Percentiles rank a stretch among this genome's conserved stretches.
Evolutionary conservation across 1,140 invertebrate species (phyloP).

Genomic region (Pogonus chalceus): DNA sequence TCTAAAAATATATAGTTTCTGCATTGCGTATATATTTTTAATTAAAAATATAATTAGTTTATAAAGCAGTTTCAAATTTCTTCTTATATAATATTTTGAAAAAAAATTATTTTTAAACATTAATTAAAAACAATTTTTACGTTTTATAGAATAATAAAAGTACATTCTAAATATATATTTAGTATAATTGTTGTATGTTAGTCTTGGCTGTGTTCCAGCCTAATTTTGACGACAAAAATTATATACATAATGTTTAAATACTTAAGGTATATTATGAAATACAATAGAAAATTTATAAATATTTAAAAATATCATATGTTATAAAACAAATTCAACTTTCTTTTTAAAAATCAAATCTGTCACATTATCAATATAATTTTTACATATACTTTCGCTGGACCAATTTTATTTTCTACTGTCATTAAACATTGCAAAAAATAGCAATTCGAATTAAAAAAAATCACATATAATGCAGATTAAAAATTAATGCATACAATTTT

Average conservation of each 20-base stretch:
- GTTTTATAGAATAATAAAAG: not conserved
- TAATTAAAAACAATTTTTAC: too few species aligned
- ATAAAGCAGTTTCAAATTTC: too few species aligned
- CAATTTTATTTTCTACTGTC: not conserved
- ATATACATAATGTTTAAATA: conserved; percentile 1
- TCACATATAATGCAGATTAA: not conserved
- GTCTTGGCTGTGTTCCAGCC: not conserved
- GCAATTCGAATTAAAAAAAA: not conserved
- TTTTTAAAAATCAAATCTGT: conserved; percentile 2
- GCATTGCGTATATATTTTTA: too few species aligned
- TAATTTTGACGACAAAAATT: conserved; percentile 7
- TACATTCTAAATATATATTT: not conserved
- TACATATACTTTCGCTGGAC: not conserved
- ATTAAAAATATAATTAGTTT: too few species aligned
- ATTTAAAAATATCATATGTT: too few species aligned
- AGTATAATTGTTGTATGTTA: not conserved
- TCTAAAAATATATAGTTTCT: too few species aligned
- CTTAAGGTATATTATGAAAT: too few species aligned
- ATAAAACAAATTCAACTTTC: too few species aligned
- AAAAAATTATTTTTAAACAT: too few species aligned
- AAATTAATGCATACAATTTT: not conserved
- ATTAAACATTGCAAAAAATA: not conserved
- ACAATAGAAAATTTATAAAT: too few species aligned
- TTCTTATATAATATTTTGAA: too few species aligned
- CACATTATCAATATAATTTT: not conserved